phyloP scores from a whole-genome alignment of 1,140 invertebrate genomes.

The Aphidius gifuensis region DNA sequence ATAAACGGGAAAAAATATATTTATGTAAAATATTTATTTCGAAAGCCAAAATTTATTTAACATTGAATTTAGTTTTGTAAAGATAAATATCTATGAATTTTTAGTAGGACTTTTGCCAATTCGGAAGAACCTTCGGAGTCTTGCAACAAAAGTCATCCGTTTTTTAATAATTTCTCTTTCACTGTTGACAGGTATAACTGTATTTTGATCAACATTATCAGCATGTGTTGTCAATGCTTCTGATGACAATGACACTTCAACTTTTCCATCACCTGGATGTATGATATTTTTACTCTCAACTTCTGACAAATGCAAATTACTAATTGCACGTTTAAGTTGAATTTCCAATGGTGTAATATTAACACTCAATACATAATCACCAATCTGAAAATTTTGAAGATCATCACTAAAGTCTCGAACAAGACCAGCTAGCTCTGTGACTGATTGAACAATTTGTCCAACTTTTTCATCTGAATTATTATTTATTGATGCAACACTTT shows the following conservation, averaged over 20 bases:
- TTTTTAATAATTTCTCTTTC: slow-evolving; percentile 17
- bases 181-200: not conserved
- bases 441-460: slow-evolving; percentile 10
- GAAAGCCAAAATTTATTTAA: not conserved
- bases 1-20: too few species aligned
- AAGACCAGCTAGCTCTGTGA: slow-evolving; percentile 2
- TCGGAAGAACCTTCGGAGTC: slow-evolving; percentile 32
- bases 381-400: slow-evolving; percentile 35
- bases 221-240: not conserved
- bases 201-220: not conserved
- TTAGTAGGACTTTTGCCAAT: slow-evolving; percentile 29
- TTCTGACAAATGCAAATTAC: not conserved
- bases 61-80: not conserved
- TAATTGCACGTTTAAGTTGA: slow-evolving; percentile 30
- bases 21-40: too few species aligned
- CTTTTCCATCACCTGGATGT: slow-evolving; percentile 6
- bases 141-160: slow-evolving; percentile 25
- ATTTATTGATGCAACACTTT: not conserved
- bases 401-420: slow-evolving; percentile 14
- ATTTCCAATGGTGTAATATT: slow-evolving; percentile 29
- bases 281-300: not conserved
- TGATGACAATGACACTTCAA: not conserved
- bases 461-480: slow-evolving; percentile 6
- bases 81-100: slow-evolving; percentile 23
- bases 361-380: slow-evolving; percentile 27